These are phyloP conservation scores for Pituophis catenifer DNA, from an alignment of 2,113 vertebrate genomes.

Conservation along the genomic window DNA sequence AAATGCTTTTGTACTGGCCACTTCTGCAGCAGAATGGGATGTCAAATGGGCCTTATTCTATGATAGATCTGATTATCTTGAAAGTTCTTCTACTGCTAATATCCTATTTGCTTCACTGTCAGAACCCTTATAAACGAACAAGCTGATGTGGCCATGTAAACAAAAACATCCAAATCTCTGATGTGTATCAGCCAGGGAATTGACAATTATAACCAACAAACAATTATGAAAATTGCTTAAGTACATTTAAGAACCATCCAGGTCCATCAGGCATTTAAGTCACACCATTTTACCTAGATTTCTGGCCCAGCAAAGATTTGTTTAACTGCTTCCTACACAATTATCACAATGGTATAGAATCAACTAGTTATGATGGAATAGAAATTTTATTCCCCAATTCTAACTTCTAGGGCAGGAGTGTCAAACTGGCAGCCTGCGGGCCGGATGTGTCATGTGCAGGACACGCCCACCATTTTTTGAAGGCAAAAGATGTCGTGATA, in stretches of 20 bases:
- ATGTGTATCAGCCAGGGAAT: neutral
- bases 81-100: neutral
- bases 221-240: neutral
- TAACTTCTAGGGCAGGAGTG: neutral
- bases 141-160: neutral
- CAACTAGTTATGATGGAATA: neutral
- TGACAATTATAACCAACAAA: neutral
- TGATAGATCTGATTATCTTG: neutral
- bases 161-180: neutral
- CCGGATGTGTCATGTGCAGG: no score
- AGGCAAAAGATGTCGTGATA: no score
- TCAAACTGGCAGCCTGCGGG: no score
- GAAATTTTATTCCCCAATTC: neutral
- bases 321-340: neutral
- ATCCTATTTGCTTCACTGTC: neutral
- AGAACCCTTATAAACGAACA: neutral
- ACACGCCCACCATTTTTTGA: no score
- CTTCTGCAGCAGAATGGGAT: neutral
- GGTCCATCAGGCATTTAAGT: neutral
- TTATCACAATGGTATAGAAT: neutral
- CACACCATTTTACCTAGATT: neutral
- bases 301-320: neutral
- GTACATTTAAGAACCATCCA: neutral
- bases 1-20: neutral
- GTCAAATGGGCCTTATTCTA: neutral